Conservation (phyloP, 2,797 vertebrate genomes). For the Chrysocyon brachyurus region DNA sequence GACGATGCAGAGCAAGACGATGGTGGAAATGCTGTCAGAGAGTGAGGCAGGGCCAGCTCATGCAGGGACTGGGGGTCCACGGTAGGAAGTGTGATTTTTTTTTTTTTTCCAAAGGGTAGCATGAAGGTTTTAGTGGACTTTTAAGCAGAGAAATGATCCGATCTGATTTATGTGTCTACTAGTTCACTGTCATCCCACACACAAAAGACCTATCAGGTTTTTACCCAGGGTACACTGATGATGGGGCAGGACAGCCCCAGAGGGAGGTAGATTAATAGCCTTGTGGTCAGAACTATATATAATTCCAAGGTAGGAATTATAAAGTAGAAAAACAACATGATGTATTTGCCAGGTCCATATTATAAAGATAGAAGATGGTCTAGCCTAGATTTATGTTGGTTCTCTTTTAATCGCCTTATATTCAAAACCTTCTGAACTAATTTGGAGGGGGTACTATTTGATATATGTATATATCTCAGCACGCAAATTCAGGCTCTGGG, state of each 20-base stretch:
- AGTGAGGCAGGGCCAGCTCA: accelerated
- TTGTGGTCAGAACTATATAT: not conserved
- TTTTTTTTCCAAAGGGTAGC: not conserved
- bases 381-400: not conserved
- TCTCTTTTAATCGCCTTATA: not conserved
- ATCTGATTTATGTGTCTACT: not conserved
- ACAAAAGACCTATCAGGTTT: not conserved
- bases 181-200: not conserved
- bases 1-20: not conserved
- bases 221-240: not conserved
- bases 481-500: not conserved
- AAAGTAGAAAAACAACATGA: not conserved
- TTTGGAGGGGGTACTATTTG: not conserved
- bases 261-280: not conserved
- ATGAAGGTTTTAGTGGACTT: not conserved
- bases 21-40: too few relatives aligned
- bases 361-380: not conserved
- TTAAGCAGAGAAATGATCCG: not conserved
- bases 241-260: not conserved
- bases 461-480: not conserved
- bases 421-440: not conserved
- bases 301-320: not conserved
- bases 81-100: not conserved
- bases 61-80: accelerated
- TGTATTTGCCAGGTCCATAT: not conserved